Evolutionary conservation across 2,113 vertebrate genomes (phyloP).

Genomic region (Cyanoramphus novaezelandiae): DNA sequence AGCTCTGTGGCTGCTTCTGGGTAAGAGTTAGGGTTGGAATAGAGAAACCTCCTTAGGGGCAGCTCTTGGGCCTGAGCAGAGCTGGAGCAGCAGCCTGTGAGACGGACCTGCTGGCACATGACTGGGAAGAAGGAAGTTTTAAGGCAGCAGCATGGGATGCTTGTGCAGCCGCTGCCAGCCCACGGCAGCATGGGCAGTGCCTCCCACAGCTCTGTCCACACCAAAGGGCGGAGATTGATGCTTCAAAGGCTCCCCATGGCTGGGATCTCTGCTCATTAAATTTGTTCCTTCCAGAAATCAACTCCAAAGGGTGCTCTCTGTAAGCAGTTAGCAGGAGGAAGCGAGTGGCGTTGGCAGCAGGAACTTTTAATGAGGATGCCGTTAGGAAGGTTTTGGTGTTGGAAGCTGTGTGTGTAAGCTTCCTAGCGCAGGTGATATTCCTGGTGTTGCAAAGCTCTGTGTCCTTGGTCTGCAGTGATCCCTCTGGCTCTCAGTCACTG

Average conservation of each 20-base stretch:
- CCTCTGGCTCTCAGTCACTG: neutral
- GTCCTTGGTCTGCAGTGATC: neutral
- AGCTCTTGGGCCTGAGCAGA: neutral
- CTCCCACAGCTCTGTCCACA: neutral
- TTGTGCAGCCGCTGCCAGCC: neutral
- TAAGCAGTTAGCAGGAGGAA: neutral
- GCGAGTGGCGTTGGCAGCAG: neutral
- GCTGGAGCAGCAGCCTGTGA: neutral
- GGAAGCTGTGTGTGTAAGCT: neutral
- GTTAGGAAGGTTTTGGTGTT: neutral
- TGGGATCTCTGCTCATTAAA: neutral
- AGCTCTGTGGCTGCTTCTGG: neutral
- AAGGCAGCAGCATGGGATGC: neutral
- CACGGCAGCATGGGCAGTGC: neutral
- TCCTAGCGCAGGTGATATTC: neutral
- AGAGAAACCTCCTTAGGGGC: neutral
- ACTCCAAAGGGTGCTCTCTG: neutral
- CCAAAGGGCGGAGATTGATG: accelerated
- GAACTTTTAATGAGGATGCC: neutral
- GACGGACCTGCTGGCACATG: neutral
- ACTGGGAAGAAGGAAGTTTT: neutral
- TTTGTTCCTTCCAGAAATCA: neutral
- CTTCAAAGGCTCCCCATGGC: neutral
- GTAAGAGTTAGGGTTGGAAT: neutral
- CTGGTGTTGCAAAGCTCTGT: neutral